A percentile compares a stretch with the other conserved stretches of the same genome.
Conservation (phyloP, 2,797 vertebrate species). For the Myiotriccus ornatus region DNA sequence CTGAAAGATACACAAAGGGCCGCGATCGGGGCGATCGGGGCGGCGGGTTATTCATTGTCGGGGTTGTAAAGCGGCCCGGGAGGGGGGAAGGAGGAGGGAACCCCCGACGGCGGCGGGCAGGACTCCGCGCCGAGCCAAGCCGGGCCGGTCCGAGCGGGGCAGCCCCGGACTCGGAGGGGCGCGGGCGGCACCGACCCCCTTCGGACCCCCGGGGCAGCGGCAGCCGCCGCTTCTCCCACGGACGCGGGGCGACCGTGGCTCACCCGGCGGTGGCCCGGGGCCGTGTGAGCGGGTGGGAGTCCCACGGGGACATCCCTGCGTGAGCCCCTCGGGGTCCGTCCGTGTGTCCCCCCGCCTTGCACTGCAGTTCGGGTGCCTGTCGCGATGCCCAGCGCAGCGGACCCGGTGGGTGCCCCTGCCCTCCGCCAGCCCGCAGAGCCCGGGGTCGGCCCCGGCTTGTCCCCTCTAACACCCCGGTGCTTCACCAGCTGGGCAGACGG, state of each 20-base stretch:
- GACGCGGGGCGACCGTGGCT: not conserved
- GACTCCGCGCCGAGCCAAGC: not conserved
- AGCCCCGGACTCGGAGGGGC: not conserved
- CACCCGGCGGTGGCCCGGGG: not conserved
- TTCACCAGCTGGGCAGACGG: rapidly evolving
- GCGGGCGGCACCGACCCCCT: not conserved
- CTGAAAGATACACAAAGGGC: constrained; percentile 94
- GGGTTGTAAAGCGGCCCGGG: constrained; percentile 86
- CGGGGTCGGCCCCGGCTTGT: rapidly evolving
- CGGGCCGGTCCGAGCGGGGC: not conserved
- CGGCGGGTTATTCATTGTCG: constrained; percentile 92
- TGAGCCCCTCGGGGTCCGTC: rapidly evolving
- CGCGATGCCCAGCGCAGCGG: rapidly evolving
- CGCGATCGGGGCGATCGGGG: constrained; percentile 89
- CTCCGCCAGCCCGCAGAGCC: not conserved
- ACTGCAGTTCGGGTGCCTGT: rapidly evolving
- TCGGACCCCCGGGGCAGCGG: not conserved
- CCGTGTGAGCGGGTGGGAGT: not conserved
- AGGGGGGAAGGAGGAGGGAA: constrained; percentile 40
- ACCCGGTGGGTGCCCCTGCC: not conserved
- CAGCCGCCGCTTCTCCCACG: not conserved
- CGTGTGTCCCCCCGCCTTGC: rapidly evolving
- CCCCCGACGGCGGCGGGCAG: not conserved
- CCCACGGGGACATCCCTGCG: not conserved
- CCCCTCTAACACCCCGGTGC: not conserved